Percentiles rank a stretch among this genome's conserved stretches.
phyloP scores from a whole-genome alignment of 37 sponge, comb jelly and placozoan genomes.

The Corticium candelabrum region DNA sequence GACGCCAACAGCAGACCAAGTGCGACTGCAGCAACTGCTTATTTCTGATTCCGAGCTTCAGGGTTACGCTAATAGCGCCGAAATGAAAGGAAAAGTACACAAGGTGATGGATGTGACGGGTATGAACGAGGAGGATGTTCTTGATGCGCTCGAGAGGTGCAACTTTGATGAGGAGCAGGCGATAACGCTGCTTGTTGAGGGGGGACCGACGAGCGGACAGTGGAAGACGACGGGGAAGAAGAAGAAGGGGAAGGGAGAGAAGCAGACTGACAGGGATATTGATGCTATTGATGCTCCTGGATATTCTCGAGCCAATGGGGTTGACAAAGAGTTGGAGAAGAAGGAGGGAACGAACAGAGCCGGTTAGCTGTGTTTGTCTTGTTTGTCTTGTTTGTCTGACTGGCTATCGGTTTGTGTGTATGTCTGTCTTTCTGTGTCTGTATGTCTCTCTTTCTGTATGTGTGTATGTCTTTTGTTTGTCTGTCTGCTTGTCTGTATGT shows the following conservation, averaged over 20 bases:
- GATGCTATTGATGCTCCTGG: neutral
- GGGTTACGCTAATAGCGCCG: neutral
- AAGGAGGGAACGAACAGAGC: neutral
- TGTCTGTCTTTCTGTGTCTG: too few relatives aligned
- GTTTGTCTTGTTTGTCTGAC: too few relatives aligned
- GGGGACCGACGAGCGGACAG: neutral
- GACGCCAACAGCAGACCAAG: neutral
- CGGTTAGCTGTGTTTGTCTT: neutral
- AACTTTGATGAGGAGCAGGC: neutral
- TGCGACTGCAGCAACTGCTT: neutral
- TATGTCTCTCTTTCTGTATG: too few relatives aligned
- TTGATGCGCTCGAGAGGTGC: neutral
- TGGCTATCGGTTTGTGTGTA: too few relatives aligned
- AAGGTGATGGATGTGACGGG: neutral
- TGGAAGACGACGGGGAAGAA: neutral
- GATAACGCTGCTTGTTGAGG: neutral
- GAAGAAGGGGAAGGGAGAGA: neutral
- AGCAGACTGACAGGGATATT: neutral
- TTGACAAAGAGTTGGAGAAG: too few relatives aligned
- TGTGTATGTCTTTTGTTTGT: too few relatives aligned
- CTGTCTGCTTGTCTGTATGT: too few relatives aligned
- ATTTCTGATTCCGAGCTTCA: neutral
- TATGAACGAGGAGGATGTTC: neutral
- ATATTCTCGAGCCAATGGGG: too few relatives aligned
- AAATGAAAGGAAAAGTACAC: neutral